Base-by-base conservation (phyloP, 1,140 invertebrate genomes). In the Bombus fervidus region DNA sequence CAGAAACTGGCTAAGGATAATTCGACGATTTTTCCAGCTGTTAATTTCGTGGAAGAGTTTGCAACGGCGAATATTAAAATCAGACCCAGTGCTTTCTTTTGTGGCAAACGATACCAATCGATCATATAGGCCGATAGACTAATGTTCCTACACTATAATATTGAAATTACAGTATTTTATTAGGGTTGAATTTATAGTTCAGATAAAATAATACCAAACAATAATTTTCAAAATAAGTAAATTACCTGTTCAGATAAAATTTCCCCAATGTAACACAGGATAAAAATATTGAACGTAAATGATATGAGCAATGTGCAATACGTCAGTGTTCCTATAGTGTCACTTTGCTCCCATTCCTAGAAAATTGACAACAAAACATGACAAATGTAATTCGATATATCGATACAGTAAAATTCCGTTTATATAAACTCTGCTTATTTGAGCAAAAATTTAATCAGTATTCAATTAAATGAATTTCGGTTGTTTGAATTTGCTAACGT, bases 281-380 rank as follows among this genome's bases (percentile, higher is more conserved):
- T 92, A 53, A 93, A 93, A 59, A 93, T 93, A 77, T 93, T 93
- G 71, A 92, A 91, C 0, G 66, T 91, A 13, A 93, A 89, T 3
- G 92, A 92, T 68, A 91, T 39, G 0, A 93, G 73, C 9, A 93
- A 68, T 53, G 79, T 88, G 31, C 80, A 88, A 64, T 90, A 92
- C 2, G 88, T 89, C n/a, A 91, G 31, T 25, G 88, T 88, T 62
- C 85, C 87, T 72, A 92, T 39, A 43, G 89, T 53, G 71, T 92
- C 86, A 15, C 57, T 91, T 66, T 88, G 86, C 82, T 93, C 91
- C 86, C 92, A 92, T 85, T 93, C 92, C 93, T 93, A 84, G 6
- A 91, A 90, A 68, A 59, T 79, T 88, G 62, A 88, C 71, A 87
- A 62, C 13, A 37, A 57, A 76, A 71, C 1, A 25, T 85, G 34